phyloP scores from a whole-genome alignment of 2,797 vertebrate genomes.

The Triplophysa yarkandensis region DNA sequence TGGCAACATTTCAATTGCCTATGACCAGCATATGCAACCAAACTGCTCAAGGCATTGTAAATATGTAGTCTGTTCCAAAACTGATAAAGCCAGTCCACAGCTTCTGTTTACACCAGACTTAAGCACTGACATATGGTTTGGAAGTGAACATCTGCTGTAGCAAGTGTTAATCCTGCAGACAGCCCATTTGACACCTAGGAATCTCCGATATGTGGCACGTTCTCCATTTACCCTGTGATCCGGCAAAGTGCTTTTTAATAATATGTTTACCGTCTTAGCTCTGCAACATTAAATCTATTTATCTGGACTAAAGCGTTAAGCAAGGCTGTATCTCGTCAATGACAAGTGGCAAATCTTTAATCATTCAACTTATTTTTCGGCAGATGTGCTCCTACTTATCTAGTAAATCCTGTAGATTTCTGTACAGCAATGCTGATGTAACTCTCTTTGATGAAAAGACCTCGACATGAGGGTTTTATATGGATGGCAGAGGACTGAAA shows the following conservation, averaged over 20 bases:
- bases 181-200: conserved; percentile 72
- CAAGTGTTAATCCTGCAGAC: conserved; percentile 75
- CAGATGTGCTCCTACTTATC: conserved; percentile 62
- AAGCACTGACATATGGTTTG: conserved; percentile 78
- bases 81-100: conserved; percentile 74
- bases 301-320: conserved; percentile 72
- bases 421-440: conserved; percentile 25
- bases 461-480: conserved; percentile 7
- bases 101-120: conserved; percentile 74
- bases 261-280: conserved; percentile 70
- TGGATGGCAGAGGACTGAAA: neutral
- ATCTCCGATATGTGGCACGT: conserved; percentile 69
- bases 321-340: conserved; percentile 63
- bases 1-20: conserved; percentile 51
- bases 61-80: conserved; percentile 72
- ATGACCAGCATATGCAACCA: conserved; percentile 63
- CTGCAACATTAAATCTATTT: conserved; percentile 70
- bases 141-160: conserved; percentile 75
- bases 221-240: conserved; percentile 64
- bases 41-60: conserved; percentile 64
- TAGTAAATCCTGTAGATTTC: conserved; percentile 65
- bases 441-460: conserved; percentile 34
- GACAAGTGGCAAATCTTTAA: conserved; percentile 64
- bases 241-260: conserved; percentile 70
- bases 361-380: conserved; percentile 67